These are phyloP conservation scores for Candoia aspera DNA, from an alignment of 2,113 vertebrate species.

Conservation along the genomic window DNA sequence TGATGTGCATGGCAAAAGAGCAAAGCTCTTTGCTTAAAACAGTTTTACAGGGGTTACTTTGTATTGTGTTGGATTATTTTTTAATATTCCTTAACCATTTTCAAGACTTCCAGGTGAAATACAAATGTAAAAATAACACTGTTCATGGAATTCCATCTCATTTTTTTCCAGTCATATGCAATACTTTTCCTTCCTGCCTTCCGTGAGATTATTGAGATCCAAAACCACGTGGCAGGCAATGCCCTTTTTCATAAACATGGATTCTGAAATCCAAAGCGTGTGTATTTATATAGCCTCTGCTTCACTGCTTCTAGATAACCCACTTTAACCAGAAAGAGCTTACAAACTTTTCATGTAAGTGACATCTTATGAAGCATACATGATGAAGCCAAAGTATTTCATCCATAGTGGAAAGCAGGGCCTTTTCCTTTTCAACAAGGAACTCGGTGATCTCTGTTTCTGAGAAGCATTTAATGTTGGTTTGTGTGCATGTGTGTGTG, in stretches of 20 bases:
- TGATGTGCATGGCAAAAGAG: background rate
- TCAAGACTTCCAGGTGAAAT: background rate
- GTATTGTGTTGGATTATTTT: background rate
- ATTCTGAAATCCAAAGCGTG: background rate
- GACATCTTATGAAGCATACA: conserved; percentile 11
- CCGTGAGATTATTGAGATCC: background rate
- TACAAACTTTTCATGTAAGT: background rate
- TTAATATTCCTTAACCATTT: background rate
- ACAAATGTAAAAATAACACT: background rate
- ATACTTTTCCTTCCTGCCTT: background rate
- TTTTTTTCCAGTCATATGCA: background rate
- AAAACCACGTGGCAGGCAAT: background rate
- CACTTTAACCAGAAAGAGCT: background rate
- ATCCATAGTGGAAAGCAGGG: conserved; percentile 36
- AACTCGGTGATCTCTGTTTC: background rate
- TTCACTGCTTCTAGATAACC: background rate
- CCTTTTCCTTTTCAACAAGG: background rate
- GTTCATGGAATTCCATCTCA: background rate
- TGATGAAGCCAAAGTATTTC: conserved; percentile 46
- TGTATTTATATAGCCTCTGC: background rate
- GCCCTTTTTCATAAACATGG: background rate
- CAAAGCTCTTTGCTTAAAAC: background rate
- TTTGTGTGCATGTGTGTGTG: background rate
- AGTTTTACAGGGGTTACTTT: background rate
- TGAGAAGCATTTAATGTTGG: conserved; percentile 44